phyloP scores from a whole-genome alignment of 2,797 vertebrate genomes.

The Forpus xanthops region DNA sequence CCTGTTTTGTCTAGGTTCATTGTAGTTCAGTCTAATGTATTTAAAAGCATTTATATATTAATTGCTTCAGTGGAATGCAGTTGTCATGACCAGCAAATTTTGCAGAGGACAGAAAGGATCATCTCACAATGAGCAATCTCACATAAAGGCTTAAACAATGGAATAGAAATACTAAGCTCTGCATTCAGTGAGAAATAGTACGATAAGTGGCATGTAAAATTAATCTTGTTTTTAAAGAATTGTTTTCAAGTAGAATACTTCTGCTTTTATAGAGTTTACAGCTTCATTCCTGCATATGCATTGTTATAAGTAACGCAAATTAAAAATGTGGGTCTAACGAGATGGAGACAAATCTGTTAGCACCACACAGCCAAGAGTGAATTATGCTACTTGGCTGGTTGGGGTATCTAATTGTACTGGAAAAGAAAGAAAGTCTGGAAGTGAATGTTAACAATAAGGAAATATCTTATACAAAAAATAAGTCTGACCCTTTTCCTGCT shows the following conservation, averaged over 20 bases:
- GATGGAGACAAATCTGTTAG: constrained; percentile 45
- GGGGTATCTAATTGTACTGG: not conserved
- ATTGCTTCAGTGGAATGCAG: constrained; percentile 17
- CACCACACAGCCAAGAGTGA: not conserved
- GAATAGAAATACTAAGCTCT: not conserved
- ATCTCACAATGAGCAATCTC: not conserved
- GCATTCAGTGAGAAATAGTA: not conserved
- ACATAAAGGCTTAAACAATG: not conserved
- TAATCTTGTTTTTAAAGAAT: not conserved
- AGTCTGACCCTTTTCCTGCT: not conserved
- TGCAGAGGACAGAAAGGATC: constrained; percentile 43
- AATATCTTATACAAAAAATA: not conserved
- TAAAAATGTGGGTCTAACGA: constrained; percentile 21
- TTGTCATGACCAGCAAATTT: not conserved
- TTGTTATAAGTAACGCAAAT: constrained; percentile 4
- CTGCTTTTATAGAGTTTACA: not conserved
- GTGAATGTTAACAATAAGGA: not conserved
- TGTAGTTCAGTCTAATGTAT: not conserved
- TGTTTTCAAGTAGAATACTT: not conserved
- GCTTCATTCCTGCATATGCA: not conserved
- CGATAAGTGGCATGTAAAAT: not conserved
- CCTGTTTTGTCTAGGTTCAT: constrained; percentile 2
- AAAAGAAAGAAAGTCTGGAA: constrained; percentile 5
- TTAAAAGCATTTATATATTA: constrained; percentile 41
- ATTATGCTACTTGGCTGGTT: constrained; percentile 26